phyloP scores from a whole-genome alignment of 2,888 invertebrate species.

The Drosophila flavopinicola region DNA sequence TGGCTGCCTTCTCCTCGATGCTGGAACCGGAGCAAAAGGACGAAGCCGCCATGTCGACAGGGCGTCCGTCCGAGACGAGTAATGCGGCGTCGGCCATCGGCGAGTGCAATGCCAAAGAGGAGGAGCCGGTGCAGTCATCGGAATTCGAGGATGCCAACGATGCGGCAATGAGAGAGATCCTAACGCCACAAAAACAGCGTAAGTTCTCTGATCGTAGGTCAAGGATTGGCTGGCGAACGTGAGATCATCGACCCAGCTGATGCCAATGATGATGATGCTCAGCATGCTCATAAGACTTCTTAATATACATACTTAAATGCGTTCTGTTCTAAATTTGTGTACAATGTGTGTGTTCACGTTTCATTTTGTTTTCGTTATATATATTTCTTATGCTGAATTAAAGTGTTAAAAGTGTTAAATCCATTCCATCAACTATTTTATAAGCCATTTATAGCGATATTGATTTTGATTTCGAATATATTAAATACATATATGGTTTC shows the following conservation, averaged over 20 bases:
- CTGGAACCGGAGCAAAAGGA: conserved; percentile 3
- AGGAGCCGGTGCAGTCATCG: not conserved
- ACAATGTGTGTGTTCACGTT: not conserved
- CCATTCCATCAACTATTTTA: not conserved
- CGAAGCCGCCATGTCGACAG: not conserved
- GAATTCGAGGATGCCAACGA: conserved; percentile 15
- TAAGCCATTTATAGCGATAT: too few relatives aligned
- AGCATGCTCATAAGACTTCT: conserved; percentile 6
- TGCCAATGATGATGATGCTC: too few relatives aligned
- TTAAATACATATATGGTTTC: not conserved
- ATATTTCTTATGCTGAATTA: not conserved
- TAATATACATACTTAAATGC: not conserved
- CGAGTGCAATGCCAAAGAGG: too few relatives aligned
- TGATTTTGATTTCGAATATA: too few relatives aligned
- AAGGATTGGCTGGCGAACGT: conserved; percentile 25
- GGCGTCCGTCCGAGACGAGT: too few relatives aligned
- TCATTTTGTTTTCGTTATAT: too few relatives aligned
- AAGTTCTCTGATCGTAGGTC: conserved; percentile 35
- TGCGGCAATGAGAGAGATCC: conserved; percentile 13
- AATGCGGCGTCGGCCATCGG: too few relatives aligned
- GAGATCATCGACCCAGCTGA: too few relatives aligned
- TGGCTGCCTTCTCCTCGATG: conserved; percentile 43
- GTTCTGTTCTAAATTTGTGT: not conserved
- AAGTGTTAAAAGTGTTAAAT: not conserved
- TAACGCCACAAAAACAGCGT: conserved; percentile 28